A percentile compares a stretch with the other conserved stretches of the same genome.
Evolutionary conservation across 37 sponge, comb jelly and placozoan genomes (phyloP).

Genomic region (Haliclona indistincta): DNA sequence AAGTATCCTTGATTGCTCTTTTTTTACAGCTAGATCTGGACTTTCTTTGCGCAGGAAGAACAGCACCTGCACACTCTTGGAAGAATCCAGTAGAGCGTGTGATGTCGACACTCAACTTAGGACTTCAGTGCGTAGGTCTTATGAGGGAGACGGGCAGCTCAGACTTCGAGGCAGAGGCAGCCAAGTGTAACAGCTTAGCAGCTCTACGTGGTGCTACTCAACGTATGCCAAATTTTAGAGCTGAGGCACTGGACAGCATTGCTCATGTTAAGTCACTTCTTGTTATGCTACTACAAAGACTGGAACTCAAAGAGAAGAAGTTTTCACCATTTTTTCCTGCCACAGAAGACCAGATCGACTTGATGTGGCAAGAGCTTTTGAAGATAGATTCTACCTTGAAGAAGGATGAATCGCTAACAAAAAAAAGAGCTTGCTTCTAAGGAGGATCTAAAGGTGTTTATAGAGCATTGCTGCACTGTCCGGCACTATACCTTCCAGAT

Average conservation of each 20-base stretch:
- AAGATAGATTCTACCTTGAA: constrained; percentile 1
- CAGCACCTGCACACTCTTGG: constrained; percentile 49
- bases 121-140: constrained; percentile 31
- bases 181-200: constrained; percentile 25
- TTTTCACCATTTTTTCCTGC: constrained; percentile 16
- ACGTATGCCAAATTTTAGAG: background rate
- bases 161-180: constrained; percentile 19
- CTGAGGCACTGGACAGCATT: background rate
- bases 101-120: constrained; percentile 42
- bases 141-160: constrained; percentile 13
- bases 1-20: constrained; percentile 34
- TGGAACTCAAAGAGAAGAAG: constrained; percentile 39
- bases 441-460: constrained; percentile 9
- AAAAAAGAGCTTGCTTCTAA: background rate
- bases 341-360: background rate
- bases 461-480: constrained; percentile 32
- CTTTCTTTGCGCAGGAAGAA: constrained; percentile 14
- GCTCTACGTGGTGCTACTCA: constrained; percentile 16
- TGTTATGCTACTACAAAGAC: background rate
- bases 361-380: constrained; percentile 16
- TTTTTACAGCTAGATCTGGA: constrained; percentile 25
- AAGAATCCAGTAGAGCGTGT: too few species aligned
- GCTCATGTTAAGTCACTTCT: background rate
- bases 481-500: constrained; percentile 44
- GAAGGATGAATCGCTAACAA: constrained; percentile 12